phyloP scores from a whole-genome alignment of 2,797 vertebrate species.

The Xiphorhynchus erythropygius region DNA sequence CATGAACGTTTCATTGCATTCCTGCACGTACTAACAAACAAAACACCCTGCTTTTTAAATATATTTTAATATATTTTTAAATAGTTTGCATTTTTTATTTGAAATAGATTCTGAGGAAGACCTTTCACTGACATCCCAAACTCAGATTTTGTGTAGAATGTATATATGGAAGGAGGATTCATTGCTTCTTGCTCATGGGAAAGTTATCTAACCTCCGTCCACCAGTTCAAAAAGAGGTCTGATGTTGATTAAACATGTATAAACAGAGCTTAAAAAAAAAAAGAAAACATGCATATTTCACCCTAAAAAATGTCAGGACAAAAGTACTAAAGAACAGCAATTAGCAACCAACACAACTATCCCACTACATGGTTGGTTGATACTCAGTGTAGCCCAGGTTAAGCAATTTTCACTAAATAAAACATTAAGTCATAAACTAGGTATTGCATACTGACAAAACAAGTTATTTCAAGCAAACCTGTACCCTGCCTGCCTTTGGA shows the following conservation, averaged over 20 bases:
- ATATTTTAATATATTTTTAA: background rate
- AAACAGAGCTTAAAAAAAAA: conserved; percentile 35
- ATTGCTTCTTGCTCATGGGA: conserved; percentile 39
- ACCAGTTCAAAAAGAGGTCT: conserved; percentile 51
- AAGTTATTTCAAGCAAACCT: background rate
- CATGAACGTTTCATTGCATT: background rate
- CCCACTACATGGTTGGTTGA: background rate
- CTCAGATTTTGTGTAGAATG: background rate
- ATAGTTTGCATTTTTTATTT: background rate
- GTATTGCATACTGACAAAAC: background rate
- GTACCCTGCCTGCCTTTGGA: background rate
- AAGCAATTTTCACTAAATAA: background rate
- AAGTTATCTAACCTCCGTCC: conserved; percentile 13
- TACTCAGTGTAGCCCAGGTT: background rate
- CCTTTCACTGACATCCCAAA: background rate
- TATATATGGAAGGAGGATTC: background rate
- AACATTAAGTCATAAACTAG: background rate
- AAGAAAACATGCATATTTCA: conserved; percentile 18
- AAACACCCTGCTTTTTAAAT: background rate
- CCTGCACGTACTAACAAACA: background rate
- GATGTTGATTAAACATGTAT: conserved; percentile 60
- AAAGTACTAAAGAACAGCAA: background rate
- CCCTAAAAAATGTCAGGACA: conserved; percentile 24
- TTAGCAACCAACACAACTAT: background rate
- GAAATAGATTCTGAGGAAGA: background rate